Percentiles rank a stretch among this genome's conserved stretches.
Evolutionary conservation across 2,797 vertebrate species (phyloP).

Genomic region (Etheostoma perlongum): DNA sequence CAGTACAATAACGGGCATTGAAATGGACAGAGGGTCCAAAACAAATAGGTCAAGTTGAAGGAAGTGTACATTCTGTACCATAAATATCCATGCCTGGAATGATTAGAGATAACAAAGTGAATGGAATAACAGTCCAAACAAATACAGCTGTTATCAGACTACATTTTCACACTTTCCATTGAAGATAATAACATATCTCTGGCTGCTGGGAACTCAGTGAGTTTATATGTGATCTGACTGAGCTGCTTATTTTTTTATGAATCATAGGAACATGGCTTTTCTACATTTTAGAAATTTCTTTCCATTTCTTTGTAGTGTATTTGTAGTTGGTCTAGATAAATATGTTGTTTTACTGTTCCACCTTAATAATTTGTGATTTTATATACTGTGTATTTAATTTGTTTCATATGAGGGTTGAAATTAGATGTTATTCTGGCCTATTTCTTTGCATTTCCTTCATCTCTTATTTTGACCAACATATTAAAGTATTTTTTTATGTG

Average conservation of each 20-base stretch:
- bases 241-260: background rate
- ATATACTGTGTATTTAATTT: too few species aligned
- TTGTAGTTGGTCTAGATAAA: too few species aligned
- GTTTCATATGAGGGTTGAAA: too few species aligned
- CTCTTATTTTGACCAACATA: too few species aligned
- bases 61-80: background rate
- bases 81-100: background rate
- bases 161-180: background rate
- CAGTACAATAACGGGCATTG: background rate
- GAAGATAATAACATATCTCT: background rate
- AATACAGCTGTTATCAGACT: background rate
- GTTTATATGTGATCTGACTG: background rate
- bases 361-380: too few species aligned
- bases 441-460: too few species aligned
- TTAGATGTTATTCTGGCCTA: too few species aligned
- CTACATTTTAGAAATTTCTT: too few species aligned
- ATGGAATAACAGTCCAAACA: conserved; percentile 1
- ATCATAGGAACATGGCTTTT: background rate
- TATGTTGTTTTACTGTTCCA: too few species aligned
- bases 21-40: background rate
- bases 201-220: background rate
- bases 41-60: background rate
- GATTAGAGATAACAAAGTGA: background rate
- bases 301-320: too few species aligned
- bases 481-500: background rate